Base-by-base conservation (phyloP, 2,113 vertebrate genomes). In the Nibea coibor region DNA sequence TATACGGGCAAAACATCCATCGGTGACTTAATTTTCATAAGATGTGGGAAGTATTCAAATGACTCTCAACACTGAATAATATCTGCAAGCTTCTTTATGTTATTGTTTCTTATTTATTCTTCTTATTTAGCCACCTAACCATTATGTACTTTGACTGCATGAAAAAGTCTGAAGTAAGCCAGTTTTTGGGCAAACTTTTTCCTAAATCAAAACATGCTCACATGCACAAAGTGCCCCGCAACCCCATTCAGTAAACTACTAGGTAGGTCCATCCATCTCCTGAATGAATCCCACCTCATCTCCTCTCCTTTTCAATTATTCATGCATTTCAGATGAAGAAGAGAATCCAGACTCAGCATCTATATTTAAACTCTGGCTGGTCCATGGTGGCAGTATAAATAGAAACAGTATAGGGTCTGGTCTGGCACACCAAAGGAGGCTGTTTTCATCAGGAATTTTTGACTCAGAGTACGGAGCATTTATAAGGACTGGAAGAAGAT, bases 331-430 rank as follows among this genome's bases (percentile, higher is more conserved):
- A 88, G 89, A 93, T 90, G 91, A 93, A 88, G 90, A 92, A 93
- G 91, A 94, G 89, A 94, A 92, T 93, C 92, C 93, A 95, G 92
- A 94, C 89, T 91, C 91, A 84, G 87, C 85, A 88, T 93, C 94
- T 95, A 95, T 95, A 93, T 95, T 93, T 95, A 95, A 93, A 93
- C 88, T 83, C 75, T 81, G 83, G 82, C 93, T 92, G 82, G 77
- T 86, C 93, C 81, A 64, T 69, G 84, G 84, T 86, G 81, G 72
- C 72, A 77, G 65, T 94, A 95, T 94, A 93, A 94, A 94, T 95
- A 94, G 92, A 80, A 91, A 82, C 81, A 85, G 85, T 91, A 86
- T 86, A 91, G 78, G 82, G 67, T 73, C 79, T 81, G 80, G 85
- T 87, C 80, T 89, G 68, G 76, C 39, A 70, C 76, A 73, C 81